Conservation (phyloP, 2,113 vertebrate species). For the Equus przewalskii region DNA sequence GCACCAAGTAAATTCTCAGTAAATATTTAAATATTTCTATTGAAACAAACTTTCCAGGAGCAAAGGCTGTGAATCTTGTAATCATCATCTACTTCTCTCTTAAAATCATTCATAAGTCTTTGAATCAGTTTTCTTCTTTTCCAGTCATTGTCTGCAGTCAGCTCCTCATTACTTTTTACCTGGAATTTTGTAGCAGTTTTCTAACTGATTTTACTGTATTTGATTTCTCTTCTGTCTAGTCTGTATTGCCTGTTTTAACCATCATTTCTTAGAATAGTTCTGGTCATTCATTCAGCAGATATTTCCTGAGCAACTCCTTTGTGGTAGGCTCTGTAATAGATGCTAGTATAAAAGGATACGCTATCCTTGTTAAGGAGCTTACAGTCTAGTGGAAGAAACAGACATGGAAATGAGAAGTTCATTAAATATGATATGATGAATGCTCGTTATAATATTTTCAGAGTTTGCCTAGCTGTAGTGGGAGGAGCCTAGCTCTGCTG, state of each 20-base stretch:
- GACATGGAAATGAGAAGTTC: background rate
- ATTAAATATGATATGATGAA: background rate
- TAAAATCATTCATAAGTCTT: background rate
- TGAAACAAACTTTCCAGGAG: background rate
- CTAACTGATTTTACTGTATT: background rate
- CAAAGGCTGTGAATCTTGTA: conserved; percentile 32
- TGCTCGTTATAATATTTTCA: background rate
- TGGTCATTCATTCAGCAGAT: conserved; percentile 17
- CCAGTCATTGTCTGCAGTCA: background rate
- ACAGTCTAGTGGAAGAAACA: background rate
- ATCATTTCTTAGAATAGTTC: background rate
- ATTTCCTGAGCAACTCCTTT: background rate
- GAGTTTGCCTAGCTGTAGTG: background rate
- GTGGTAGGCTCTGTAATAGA: background rate
- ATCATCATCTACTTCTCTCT: background rate
- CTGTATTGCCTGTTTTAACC: background rate
- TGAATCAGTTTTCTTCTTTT: conserved; percentile 41
- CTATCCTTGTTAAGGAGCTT: background rate
- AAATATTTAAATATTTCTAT: background rate
- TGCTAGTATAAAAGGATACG: background rate
- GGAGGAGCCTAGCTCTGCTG: background rate
- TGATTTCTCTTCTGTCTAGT: background rate
- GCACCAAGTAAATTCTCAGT: background rate
- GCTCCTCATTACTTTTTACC: background rate
- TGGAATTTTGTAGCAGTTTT: background rate